These are phyloP conservation scores for Onchidella celtica DNA, from an alignment of 2,888 invertebrate species.

Conservation along the genomic window DNA sequence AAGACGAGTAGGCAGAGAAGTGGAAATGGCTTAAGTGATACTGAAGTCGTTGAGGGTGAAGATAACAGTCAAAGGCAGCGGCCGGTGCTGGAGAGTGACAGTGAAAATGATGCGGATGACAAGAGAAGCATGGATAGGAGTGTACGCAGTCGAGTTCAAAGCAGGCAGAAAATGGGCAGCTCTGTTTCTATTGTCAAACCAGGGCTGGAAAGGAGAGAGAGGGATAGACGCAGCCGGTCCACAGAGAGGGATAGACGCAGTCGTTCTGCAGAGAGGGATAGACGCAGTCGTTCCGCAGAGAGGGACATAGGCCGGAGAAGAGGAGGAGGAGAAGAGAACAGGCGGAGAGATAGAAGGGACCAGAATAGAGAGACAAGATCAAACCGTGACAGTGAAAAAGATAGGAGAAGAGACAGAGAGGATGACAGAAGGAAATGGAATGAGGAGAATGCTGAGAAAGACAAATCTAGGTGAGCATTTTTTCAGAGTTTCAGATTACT, in stretches of 20 bases:
- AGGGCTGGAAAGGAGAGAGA: neutral
- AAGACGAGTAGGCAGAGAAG: neutral
- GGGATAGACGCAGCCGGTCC: neutral
- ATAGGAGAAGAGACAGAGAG: constrained; percentile 30
- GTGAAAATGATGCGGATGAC: constrained; percentile 5
- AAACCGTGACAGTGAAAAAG: constrained; percentile 7
- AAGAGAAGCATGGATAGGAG: neutral
- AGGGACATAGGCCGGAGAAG: constrained; percentile 35
- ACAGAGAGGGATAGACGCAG: neutral
- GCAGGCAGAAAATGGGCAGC: constrained; percentile 30
- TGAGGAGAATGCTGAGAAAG: constrained; percentile 21
- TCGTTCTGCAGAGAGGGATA: neutral
- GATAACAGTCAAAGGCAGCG: constrained; percentile 25
- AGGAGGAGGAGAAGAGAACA: constrained; percentile 18
- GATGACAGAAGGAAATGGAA: constrained; percentile 26
- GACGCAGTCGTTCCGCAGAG: neutral
- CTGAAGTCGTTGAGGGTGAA: constrained; percentile 23
- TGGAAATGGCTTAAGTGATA: neutral
- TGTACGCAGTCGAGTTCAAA: constrained; percentile 7
- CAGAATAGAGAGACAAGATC: constrained; percentile 3
- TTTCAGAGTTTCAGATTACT: constrained; percentile 16
- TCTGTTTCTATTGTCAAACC: constrained; percentile 38
- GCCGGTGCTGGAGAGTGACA: constrained; percentile 38
- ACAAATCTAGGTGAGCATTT: constrained; percentile 32
- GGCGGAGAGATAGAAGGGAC: constrained; percentile 24